Conservation (phyloP, 2,797 vertebrate species). For the Sus cebifrons region DNA sequence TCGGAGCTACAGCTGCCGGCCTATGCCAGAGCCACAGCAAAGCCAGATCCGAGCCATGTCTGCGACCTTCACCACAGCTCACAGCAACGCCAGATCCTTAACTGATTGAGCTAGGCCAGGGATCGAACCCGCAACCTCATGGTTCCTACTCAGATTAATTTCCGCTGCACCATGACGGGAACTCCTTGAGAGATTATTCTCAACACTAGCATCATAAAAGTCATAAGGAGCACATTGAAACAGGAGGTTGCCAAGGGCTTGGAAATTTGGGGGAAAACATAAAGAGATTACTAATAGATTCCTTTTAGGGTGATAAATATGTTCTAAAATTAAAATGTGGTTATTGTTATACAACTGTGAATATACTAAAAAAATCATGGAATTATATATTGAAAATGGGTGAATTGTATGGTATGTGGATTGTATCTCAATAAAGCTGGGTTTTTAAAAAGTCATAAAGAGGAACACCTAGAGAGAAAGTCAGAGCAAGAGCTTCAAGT, state of each 20-base stretch:
- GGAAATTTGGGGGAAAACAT: not conserved
- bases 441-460: slow-evolving; percentile 47
- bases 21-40: too few relatives aligned
- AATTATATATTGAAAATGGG: slow-evolving; percentile 17
- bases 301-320: slow-evolving; percentile 18
- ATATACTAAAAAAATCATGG: slow-evolving; percentile 56
- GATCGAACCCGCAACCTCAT: too few relatives aligned
- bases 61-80: too few relatives aligned
- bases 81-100: too few relatives aligned
- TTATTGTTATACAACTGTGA: not conserved
- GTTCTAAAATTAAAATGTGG: slow-evolving; percentile 48
- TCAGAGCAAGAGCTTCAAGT: slow-evolving; percentile 16
- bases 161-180: too few relatives aligned
- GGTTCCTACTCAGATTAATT: too few relatives aligned
- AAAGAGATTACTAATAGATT: slow-evolving; percentile 21
- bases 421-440: slow-evolving; percentile 59
- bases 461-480: not conserved
- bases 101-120: too few relatives aligned
- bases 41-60: too few relatives aligned
- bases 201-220: not conserved
- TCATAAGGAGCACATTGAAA: not conserved
- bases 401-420: not conserved
- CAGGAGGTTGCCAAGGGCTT: slow-evolving; percentile 10
- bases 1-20: too few relatives aligned
- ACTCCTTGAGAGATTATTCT: not conserved